A percentile compares a stretch with the other conserved stretches of the same genome.
These are phyloP conservation scores for Drosophila antonietae DNA, from an alignment of 2,888 invertebrate genomes.

Conservation along the genomic window DNA sequence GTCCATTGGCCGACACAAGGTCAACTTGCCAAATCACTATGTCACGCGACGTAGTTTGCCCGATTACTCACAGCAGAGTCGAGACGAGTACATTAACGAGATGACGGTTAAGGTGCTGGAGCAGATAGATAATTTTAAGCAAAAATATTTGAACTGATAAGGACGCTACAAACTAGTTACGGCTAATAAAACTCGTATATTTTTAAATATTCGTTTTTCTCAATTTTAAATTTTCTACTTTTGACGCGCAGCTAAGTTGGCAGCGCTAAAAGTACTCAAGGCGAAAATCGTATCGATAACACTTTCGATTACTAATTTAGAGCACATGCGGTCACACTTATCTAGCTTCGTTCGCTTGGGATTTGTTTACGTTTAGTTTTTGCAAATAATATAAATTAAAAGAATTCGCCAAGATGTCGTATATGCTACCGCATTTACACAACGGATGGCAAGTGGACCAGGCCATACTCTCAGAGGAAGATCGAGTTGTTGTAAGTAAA, in stretches of 20 bases:
- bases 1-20: conserved; percentile 89
- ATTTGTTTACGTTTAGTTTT: conserved; percentile 64
- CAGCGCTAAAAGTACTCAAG: background rate
- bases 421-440: conserved; percentile 99
- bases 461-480: conserved; percentile 99
- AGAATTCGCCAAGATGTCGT: conserved; percentile 91
- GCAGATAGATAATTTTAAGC: conserved; percentile 83
- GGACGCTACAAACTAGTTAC: conserved; percentile 38
- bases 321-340: conserved; percentile 10
- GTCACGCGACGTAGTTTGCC: conserved; percentile 75
- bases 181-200: conserved; percentile 53
- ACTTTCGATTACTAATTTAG: background rate
- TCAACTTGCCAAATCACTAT: conserved; percentile 84
- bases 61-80: conserved; percentile 62
- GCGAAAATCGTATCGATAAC: conserved; percentile 28
- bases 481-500: conserved; percentile 96
- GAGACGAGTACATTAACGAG: conserved; percentile 80
- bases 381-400: conserved; percentile 36
- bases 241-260: conserved; percentile 36
- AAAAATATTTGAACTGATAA: conserved; percentile 74
- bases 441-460: conserved; percentile 99
- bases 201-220: background rate
- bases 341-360: conserved; percentile 6
- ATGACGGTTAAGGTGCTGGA: conserved; percentile 82
- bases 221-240: background rate